These are phyloP conservation scores for Halcyon chelicuti DNA, from an alignment of 2,797 vertebrate species.

Conservation along the genomic window DNA sequence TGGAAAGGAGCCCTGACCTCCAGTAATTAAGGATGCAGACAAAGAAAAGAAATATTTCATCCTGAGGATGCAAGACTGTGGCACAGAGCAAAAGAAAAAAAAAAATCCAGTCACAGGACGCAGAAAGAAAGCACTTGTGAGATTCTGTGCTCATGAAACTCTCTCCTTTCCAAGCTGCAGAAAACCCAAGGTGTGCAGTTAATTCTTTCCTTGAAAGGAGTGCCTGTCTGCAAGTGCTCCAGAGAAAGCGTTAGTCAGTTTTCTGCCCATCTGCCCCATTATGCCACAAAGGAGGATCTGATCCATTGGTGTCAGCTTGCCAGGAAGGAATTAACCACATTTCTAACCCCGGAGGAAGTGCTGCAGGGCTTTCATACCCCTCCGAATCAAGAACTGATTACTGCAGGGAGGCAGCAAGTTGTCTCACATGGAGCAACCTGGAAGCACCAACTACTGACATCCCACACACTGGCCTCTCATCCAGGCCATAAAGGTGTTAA, in stretches of 20 bases:
- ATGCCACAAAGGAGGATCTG: not conserved
- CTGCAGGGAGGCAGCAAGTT: not conserved
- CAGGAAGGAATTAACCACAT: not conserved
- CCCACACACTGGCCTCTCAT: not conserved
- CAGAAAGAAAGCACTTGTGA: not conserved
- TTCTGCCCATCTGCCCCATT: not conserved
- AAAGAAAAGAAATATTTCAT: slow-evolving; percentile 8
- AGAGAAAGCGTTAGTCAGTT: not conserved
- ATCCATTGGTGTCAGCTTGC: not conserved
- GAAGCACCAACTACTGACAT: not conserved
- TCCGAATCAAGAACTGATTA: not conserved
- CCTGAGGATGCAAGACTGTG: not conserved
- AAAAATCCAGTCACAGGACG: not conserved
- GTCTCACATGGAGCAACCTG: not conserved
- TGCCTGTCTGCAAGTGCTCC: not conserved
- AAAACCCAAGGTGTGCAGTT: not conserved
- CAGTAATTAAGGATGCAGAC: slow-evolving; percentile 9
- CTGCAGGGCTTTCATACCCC: not conserved
- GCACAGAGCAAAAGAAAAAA: not conserved
- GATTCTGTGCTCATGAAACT: not conserved
- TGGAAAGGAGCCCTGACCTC: slow-evolving; percentile 18
- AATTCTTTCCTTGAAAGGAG: not conserved
- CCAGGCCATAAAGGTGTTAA: not conserved
- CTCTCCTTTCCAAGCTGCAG: not conserved
- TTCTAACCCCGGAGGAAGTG: not conserved